phyloP scores from a whole-genome alignment of 2,888 invertebrate genomes.

The Latheticus oryzae region DNA sequence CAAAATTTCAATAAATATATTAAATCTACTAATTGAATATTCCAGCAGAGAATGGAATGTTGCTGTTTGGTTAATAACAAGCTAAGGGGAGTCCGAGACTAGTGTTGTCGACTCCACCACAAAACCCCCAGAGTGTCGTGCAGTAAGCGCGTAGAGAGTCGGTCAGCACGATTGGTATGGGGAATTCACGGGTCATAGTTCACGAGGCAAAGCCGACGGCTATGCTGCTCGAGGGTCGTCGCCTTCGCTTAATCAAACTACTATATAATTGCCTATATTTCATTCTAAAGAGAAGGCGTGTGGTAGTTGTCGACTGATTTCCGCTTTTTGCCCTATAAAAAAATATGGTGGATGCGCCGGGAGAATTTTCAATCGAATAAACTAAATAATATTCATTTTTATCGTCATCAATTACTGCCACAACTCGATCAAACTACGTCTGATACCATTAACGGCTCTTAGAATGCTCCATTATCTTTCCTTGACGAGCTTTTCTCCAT shows the following conservation, averaged over 20 bases:
- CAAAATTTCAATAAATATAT: too few species aligned
- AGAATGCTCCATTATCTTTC: slow-evolving; percentile 36
- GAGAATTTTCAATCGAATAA: background rate
- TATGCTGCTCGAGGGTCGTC: slow-evolving; percentile 30
- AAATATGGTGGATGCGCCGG: slow-evolving; percentile 25
- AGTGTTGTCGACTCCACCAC: slow-evolving; percentile 21
- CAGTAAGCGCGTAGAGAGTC: slow-evolving; percentile 28
- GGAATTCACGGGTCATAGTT: slow-evolving; percentile 37
- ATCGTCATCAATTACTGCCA: slow-evolving; percentile 13
- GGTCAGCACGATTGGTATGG: slow-evolving; percentile 35
- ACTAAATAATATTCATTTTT: slow-evolving; percentile 9
- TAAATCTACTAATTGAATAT: slow-evolving; percentile 35
- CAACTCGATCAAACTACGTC: slow-evolving; percentile 12
- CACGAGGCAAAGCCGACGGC: slow-evolving; percentile 18
- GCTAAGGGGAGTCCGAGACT: slow-evolving; percentile 14
- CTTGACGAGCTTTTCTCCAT: slow-evolving; percentile 16
- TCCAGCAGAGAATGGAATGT: slow-evolving; percentile 16
- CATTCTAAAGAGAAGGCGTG: too few species aligned
- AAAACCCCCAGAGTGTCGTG: slow-evolving; percentile 39
- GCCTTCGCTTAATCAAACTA: slow-evolving; percentile 34
- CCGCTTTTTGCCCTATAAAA: slow-evolving; percentile 5
- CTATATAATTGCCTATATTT: slow-evolving; percentile 34
- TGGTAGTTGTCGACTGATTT: slow-evolving; percentile 23
- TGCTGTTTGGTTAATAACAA: slow-evolving; percentile 20
- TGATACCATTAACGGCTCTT: slow-evolving; percentile 29